Evolutionary conservation across 2,888 invertebrate species (phyloP).

Genomic region (Chrysolina oricalcia): DNA sequence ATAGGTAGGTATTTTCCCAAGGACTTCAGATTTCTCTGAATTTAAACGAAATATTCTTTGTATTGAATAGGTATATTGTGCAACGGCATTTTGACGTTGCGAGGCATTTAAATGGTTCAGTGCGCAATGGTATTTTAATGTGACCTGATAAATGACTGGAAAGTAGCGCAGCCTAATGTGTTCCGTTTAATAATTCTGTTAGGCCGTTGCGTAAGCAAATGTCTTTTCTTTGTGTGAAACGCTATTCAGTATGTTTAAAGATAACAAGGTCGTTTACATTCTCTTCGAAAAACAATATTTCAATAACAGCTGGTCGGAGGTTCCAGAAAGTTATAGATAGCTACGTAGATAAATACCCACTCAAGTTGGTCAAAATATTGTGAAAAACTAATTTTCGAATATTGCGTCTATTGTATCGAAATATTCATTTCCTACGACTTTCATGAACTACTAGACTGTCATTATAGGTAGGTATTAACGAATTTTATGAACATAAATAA

Average conservation of each 20-base stretch:
- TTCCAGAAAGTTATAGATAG: neutral
- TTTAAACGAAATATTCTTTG: slow-evolving; percentile 8
- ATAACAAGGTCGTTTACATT: slow-evolving; percentile 68
- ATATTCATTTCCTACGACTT: no score
- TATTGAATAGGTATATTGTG: slow-evolving; percentile 21
- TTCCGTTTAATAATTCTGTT: slow-evolving; percentile 40
- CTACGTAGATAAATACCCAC: neutral
- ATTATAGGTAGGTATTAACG: no score
- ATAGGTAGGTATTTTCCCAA: no score
- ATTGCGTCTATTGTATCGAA: neutral
- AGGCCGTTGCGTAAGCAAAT: slow-evolving; percentile 58
- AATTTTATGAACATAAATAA: no score
- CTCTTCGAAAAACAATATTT: slow-evolving; percentile 54
- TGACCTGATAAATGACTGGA: slow-evolving; percentile 32
- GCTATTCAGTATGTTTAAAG: slow-evolving; percentile 64
- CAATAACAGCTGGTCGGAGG: slow-evolving; percentile 1
- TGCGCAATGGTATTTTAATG: slow-evolving; percentile 34
- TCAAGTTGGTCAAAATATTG: neutral
- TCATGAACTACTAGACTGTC: no score
- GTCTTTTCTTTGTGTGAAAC: slow-evolving; percentile 64
- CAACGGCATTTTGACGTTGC: slow-evolving; percentile 21
- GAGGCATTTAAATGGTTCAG: slow-evolving; percentile 33
- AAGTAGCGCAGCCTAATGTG: slow-evolving; percentile 33
- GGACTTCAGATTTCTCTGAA: slow-evolving; percentile 11
- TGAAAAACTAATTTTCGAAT: neutral